Percentiles rank a stretch among this genome's conserved stretches.
Conservation (phyloP, 53 echinoderm and acorn worm species). For the Echinometra lucunter region DNA sequence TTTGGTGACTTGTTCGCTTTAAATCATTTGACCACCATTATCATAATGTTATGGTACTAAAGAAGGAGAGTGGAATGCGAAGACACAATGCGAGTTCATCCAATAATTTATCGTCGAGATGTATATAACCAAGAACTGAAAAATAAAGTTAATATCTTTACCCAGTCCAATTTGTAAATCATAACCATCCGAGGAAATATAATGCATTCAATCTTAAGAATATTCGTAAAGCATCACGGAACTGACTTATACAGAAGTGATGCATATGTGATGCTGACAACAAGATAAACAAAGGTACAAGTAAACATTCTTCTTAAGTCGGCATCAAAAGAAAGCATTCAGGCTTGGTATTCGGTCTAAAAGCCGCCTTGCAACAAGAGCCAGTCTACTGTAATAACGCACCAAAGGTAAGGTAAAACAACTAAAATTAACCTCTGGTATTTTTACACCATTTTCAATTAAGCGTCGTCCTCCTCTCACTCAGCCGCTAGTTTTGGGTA, state of each 20-base stretch:
- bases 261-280: not conserved
- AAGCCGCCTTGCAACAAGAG: not conserved
- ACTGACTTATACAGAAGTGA: not conserved
- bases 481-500: not conserved
- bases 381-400: not conserved
- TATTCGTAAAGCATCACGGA: not conserved
- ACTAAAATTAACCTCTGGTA: slow-evolving; percentile 10
- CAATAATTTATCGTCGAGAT: too few relatives aligned
- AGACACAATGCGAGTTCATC: too few relatives aligned
- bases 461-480: slow-evolving; percentile 4
- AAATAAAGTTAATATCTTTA: too few relatives aligned
- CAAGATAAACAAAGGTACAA: not conserved
- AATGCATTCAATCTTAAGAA: too few relatives aligned
- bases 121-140: too few relatives aligned
- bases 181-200: too few relatives aligned
- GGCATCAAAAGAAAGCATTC: not conserved
- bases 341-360: not conserved
- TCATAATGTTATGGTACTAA: too few relatives aligned
- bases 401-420: slow-evolving; percentile 16
- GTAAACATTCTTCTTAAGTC: not conserved
- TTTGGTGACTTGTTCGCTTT: too few relatives aligned
- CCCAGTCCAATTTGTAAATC: too few relatives aligned
- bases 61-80: too few relatives aligned
- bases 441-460: slow-evolving; percentile 40
- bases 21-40: too few relatives aligned